These are phyloP conservation scores for Bugula neritina DNA, from an alignment of 2,888 invertebrate species.

Conservation along the genomic window DNA sequence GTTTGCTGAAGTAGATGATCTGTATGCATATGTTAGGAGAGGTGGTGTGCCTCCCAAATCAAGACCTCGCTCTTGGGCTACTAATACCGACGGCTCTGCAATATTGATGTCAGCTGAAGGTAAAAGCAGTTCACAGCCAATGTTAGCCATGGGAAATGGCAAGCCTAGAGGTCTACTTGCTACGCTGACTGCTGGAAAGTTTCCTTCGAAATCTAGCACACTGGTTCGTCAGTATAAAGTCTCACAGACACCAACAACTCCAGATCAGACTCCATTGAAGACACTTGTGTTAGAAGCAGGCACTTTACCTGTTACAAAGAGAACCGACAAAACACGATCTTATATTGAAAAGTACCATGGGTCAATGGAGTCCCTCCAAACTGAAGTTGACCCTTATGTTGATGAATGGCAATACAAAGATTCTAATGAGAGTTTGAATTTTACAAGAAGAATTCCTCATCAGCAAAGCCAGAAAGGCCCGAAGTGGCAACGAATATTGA, in stretches of 20 bases:
- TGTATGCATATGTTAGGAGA: conserved; percentile 89
- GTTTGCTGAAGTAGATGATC: conserved; percentile 84
- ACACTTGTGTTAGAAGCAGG: not conserved
- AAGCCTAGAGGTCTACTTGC: conserved; percentile 12
- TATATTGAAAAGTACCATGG: conserved; percentile 25
- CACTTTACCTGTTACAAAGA: not conserved
- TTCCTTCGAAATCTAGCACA: conserved; percentile 16
- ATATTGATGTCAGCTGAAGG: not conserved
- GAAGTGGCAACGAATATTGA: too few species aligned
- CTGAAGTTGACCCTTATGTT: conserved; percentile 19
- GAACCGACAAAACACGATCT: conserved; percentile 12
- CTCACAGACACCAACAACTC: not conserved
- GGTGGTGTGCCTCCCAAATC: conserved; percentile 78
- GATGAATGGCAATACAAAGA: not conserved
- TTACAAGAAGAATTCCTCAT: not conserved
- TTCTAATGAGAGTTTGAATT: not conserved
- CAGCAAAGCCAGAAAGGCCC: not conserved
- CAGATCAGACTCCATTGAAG: not conserved
- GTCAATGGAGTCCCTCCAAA: conserved; percentile 5
- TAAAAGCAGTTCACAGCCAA: conserved; percentile 23
- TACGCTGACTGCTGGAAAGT: conserved; percentile 17
- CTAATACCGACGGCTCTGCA: not conserved
- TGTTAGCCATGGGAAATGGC: not conserved
- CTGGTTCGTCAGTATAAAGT: not conserved
- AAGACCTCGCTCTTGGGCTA: conserved; percentile 36